Evolutionary conservation across 30 jellyfish, hydroid and myxozoan species (phyloP), one percentile per base, ranked within the genome.

Genomic region (Chironex yamaguchii): DNA sequence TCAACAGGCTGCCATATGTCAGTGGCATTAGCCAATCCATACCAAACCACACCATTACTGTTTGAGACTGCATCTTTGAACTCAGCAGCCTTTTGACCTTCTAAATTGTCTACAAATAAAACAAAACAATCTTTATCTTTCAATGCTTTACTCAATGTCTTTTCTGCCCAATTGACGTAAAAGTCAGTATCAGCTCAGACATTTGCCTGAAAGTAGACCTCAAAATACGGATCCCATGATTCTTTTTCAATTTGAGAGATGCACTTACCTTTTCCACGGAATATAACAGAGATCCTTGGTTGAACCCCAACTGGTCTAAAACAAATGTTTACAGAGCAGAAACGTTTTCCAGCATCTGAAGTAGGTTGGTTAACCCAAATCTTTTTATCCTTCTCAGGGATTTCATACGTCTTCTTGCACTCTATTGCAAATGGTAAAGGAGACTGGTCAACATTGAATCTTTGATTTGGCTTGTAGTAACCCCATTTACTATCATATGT

Each of bases 361-460:
- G 17, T 6, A 6, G 58, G 58, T 17, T 42, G 58, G 17, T 42
- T 42, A 17, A 42, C 13, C 17, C 58, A 42, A 6, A 9, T 42
- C 17, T 42, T 42, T 17, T 42, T 17, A 42, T 42, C 58, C 17
- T 42, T 42, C 17, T 6, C 58, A 6, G 58, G 58, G 17, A 42
- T 42, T 9, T 9, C 58, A 42, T 42, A 42, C 58, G 58, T 42
- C 17, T 42, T 42, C 58, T 9, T 42, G 9, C 9, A 9, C 58
- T 42, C 58, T 42, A 42, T 42, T 9, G 17, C 9, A 17, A 42
- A 42, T 17, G 58, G 58, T 42, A 42, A 42, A 6, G 58, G 58
- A 17, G 58, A 42, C 82, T 65, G 95, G 89, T 79, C 96, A 22
- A 28, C 95, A 35, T 79, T 88, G 3, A 63, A 73, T 49, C 83